Evolutionary conservation across 2,888 invertebrate genomes (phyloP).

Genomic region (Trichopoda pennipes): DNA sequence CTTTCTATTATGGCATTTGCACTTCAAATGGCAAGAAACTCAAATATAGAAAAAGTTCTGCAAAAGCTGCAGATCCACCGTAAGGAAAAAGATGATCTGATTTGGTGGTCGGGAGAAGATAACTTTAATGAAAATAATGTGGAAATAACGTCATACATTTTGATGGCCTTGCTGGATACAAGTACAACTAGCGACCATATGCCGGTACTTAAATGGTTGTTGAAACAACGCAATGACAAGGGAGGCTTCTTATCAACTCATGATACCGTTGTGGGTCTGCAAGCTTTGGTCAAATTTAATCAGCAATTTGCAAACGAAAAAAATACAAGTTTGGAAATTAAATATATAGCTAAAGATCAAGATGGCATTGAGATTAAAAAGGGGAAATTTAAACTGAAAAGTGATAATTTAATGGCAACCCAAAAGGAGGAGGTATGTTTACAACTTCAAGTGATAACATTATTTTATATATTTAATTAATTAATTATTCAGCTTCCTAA

Average conservation of each 20-base stretch:
- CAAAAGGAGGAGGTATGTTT: constrained; percentile 13
- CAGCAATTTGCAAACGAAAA: constrained; percentile 81
- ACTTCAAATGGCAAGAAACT: constrained; percentile 88
- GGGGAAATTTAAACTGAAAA: constrained; percentile 2
- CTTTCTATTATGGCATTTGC: constrained; percentile 89
- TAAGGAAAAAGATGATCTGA: constrained; percentile 82
- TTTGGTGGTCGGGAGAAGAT: constrained; percentile 86
- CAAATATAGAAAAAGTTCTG: constrained; percentile 85
- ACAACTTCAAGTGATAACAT: not conserved
- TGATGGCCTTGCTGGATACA: constrained; percentile 84
- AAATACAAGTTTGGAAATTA: constrained; percentile 19
- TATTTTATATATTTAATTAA: not conserved
- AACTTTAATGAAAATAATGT: constrained; percentile 82
- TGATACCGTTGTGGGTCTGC: constrained; percentile 87
- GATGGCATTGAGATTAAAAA: not conserved
- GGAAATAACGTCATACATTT: constrained; percentile 92
- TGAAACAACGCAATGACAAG: constrained; percentile 83
- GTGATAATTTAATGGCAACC: not conserved
- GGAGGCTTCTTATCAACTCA: constrained; percentile 88
- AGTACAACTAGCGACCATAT: constrained; percentile 70
- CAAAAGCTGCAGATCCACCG: constrained; percentile 81
- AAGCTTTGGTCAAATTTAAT: constrained; percentile 83
- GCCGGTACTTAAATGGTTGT: constrained; percentile 86
- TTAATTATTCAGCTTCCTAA: constrained; percentile 17
- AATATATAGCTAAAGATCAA: constrained; percentile 21